Conservation (phyloP, 2,797 vertebrate genomes). For the Xenentodon cancila region DNA sequence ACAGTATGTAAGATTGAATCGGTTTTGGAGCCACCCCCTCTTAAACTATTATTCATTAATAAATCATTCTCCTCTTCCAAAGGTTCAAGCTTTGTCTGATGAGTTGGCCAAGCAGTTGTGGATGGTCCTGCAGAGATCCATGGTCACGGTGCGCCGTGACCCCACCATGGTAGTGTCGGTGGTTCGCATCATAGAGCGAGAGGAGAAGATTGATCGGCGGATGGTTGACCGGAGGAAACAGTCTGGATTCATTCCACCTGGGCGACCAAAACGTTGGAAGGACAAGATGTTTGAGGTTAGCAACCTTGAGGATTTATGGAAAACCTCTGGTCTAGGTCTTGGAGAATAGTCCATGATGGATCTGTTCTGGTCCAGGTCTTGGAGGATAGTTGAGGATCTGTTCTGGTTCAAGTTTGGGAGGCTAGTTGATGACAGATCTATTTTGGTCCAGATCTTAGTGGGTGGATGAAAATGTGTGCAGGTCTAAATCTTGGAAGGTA, state of each 20-base stretch:
- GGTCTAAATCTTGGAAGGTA: background rate
- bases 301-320: background rate
- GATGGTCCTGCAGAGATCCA: slow-evolving; percentile 94
- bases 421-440: background rate
- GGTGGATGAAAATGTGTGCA: slow-evolving; percentile 31
- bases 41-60: too few species aligned
- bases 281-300: slow-evolving; percentile 88
- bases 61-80: background rate
- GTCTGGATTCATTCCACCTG: slow-evolving; percentile 93
- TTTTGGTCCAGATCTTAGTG: slow-evolving; percentile 81
- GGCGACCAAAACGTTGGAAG: slow-evolving; percentile 95
- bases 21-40: too few species aligned
- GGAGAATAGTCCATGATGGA: too few species aligned
- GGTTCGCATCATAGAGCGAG: slow-evolving; percentile 96
- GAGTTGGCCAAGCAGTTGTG: slow-evolving; percentile 95
- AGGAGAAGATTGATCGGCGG: slow-evolving; percentile 94
- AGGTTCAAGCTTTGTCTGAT: slow-evolving; percentile 92
- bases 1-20: too few species aligned
- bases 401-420: too few species aligned
- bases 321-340: too few species aligned
- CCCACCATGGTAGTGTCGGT: slow-evolving; percentile 96
- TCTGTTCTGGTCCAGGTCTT: too few species aligned
- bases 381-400: too few species aligned
- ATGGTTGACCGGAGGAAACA: slow-evolving; percentile 96
- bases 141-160: slow-evolving; percentile 92